Base-by-base conservation (phyloP, 2,888 invertebrate genomes). In the Timandra comae region DNA sequence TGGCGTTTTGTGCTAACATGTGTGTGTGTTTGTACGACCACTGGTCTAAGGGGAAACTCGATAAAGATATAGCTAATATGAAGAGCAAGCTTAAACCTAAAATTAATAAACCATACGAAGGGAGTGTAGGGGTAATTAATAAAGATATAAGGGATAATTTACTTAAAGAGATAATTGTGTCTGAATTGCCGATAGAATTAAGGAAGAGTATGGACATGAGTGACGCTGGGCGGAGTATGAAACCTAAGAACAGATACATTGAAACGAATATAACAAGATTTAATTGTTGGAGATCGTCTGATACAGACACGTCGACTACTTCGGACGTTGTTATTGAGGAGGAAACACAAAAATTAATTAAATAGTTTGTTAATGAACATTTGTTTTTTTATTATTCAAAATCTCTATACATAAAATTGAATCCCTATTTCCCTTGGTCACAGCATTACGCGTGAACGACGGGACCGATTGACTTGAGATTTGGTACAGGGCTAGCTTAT, bases 161-260 rank as follows among this genome's bases (percentile, higher is more conserved):
- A 23, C 38, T 81, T n/a, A 68, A 55, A 11, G 73, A 80, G 27
- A 71, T 81, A 0, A 64, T 79, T 12, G 55, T 65, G 0, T 65
- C 62, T 25, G 68, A 76, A 31, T 47, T 80, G 31, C 80, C 81
- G 1, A 28, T 78, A 10, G 74, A 77, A 29, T 33, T 78, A 25
- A 59, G 72, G 22, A 57, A 60, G 38, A 44, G 61, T 1, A 59
- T 71, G 2, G 61, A 71, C 13, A 50, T 77, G 10, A 77, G 76
- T 32, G 63, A 68, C 38, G 63, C 76, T 30, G 56, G 53, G 1
- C 58, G 48, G 26, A 67, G 72, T 29, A 51, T 71, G 2, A 56
- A 45, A 28, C 49, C 49, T 39, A 72, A 77, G 44, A 70, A 52
- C 21, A 57, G 72, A 16, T 74, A 71, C n/a, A n/a, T 30, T 62